Evolutionary conservation across 2,888 invertebrate species (phyloP), one percentile per base, ranked within the genome.

Genomic region (Andrena camellia): DNA sequence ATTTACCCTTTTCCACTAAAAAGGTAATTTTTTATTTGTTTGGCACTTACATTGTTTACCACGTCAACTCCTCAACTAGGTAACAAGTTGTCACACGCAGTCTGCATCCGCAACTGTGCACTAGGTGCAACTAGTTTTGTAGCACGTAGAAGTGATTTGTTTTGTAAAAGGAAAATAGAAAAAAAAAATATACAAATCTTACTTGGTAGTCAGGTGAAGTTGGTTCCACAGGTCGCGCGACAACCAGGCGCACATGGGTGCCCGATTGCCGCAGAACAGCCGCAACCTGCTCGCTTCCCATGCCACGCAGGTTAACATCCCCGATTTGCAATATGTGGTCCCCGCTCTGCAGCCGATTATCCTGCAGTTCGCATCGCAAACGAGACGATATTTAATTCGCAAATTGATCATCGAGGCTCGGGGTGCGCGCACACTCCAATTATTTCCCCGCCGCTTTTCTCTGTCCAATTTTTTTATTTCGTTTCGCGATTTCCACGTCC

Each of bases 251-350:
- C 77, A 99, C 99, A 93, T 98, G 98, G 13, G 98, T 98, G 42
- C 99, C 99, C 31, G 99, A 98, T 94, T 99, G 99, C 33, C 99
- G 96, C 84, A 99, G 95, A 84, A 99, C 99, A 23, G 98, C 97
- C 29, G 99, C 99, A 90, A 99, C 99, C 94, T 98, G 98, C 94
- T 99, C 99, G 72, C 99, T 99, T 84, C 98, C 98, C 96, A 99
- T 98, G 80, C 99, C 99, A 72, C 99, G 97, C 89, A 99, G 96
- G 95, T 98, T 98, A 89, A 99, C 98, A 89, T 99, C 97, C 64
- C 98, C 98, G 90, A 98, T 98, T 95, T 99, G 99, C 90, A 99
- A 96, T 91, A 99, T 97, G 95, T 99, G 99, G 95, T 99, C 99
- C 8, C 99, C 99, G 94, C 99, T 98, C 94, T 98, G 98, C 88